phyloP scores from a whole-genome alignment of 2,888 invertebrate genomes.

The Drosophila falleni region DNA sequence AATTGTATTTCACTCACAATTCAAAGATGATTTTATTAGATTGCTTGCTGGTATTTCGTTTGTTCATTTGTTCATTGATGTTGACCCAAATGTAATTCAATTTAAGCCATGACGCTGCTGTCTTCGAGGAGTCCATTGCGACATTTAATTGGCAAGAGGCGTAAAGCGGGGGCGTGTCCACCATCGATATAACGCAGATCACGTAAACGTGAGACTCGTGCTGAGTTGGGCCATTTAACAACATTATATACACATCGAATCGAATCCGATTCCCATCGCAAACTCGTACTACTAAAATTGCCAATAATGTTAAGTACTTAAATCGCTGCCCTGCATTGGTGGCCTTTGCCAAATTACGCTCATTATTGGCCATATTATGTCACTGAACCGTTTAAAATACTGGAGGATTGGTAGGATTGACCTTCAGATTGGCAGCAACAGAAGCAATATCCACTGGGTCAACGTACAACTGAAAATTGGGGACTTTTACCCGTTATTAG shows the following conservation, averaged over 20 bases:
- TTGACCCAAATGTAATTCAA: conserved; percentile 53
- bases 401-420: conserved; percentile 19
- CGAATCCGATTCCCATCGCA: conserved; percentile 5
- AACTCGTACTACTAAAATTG: conserved; percentile 14
- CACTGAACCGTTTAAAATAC: conserved; percentile 15
- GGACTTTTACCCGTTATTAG: too few species aligned
- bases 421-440: conserved; percentile 33
- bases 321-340: conserved; percentile 39
- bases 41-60: conserved; percentile 26
- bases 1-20: conserved; percentile 16
- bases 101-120: conserved; percentile 48
- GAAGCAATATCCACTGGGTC: conserved; percentile 36
- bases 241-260: conserved; percentile 15
- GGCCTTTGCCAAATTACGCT: conserved; percentile 40
- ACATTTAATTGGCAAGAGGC: conserved; percentile 3
- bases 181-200: conserved; percentile 46
- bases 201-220: conserved; percentile 57
- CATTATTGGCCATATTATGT: conserved; percentile 46
- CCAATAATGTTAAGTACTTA: conserved; percentile 26
- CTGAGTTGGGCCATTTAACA: conserved; percentile 29
- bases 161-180: conserved; percentile 36
- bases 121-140: conserved; percentile 33
- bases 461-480: conserved; percentile 2
- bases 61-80: conserved; percentile 21
- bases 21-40: conserved; percentile 42